Percentiles rank a stretch among this genome's conserved stretches.
phyloP scores from a whole-genome alignment of 2,888 invertebrate genomes.

The Heteromyza rotundicornis region DNA sequence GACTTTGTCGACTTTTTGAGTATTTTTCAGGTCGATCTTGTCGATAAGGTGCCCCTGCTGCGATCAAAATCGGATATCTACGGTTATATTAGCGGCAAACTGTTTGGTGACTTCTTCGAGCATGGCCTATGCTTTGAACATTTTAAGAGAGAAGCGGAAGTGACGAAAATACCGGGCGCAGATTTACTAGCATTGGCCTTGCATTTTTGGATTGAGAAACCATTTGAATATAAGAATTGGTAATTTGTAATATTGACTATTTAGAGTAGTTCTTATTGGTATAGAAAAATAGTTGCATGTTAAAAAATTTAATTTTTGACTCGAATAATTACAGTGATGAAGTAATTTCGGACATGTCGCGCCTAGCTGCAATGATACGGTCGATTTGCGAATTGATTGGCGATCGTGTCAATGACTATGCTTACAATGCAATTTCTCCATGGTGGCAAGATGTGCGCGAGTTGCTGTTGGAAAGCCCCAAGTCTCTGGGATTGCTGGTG shows the following conservation, averaged over 20 bases:
- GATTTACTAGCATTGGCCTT: constrained; percentile 76
- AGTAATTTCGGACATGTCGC: constrained; percentile 69
- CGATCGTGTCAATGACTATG: constrained; percentile 65
- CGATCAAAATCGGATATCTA: constrained; percentile 51
- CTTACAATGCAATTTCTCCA: constrained; percentile 73
- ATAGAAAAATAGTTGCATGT: too few species aligned
- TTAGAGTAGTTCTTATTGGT: not conserved
- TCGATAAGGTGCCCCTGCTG: constrained; percentile 56
- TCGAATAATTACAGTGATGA: constrained; percentile 48
- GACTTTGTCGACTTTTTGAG: constrained; percentile 66
- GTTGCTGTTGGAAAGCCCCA: constrained; percentile 73
- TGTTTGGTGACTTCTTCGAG: constrained; percentile 52
- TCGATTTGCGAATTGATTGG: constrained; percentile 71
- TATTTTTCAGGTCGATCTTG: constrained; percentile 49
- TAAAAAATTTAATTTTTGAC: too few species aligned
- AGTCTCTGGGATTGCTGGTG: constrained; percentile 80
- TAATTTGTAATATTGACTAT: too few species aligned
- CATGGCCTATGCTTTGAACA: constrained; percentile 62
- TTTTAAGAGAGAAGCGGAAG: constrained; percentile 45
- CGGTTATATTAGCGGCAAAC: constrained; percentile 48
- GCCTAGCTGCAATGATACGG: constrained; percentile 71
- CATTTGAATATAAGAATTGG: constrained; percentile 62
- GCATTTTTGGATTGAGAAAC: constrained; percentile 73
- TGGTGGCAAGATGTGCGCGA: constrained; percentile 86
- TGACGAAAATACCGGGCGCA: constrained; percentile 61